Evolutionary conservation across 2,113 vertebrate species (phyloP).

Genomic region (Acrocephalus arundinaceus): DNA sequence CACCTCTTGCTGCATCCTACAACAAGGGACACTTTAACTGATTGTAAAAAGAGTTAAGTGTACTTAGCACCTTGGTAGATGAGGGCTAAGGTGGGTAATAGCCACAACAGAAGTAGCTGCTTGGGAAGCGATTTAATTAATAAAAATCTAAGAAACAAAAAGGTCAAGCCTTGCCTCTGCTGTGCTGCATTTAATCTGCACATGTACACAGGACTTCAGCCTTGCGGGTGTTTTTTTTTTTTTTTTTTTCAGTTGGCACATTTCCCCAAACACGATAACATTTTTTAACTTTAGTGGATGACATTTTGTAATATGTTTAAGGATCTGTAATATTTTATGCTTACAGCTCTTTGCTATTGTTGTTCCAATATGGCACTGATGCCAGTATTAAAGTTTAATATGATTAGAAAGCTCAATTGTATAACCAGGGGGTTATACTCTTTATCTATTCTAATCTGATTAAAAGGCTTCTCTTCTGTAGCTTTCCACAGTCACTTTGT

Average conservation of each 20-base stretch:
- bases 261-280: not conserved
- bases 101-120: not conserved
- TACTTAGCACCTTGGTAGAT: not conserved
- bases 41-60: not conserved
- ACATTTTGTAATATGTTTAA: conserved; percentile 64
- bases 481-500: conserved; percentile 44
- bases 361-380: conserved; percentile 57
- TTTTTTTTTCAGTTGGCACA: not conserved
- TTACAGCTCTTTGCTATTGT: conserved; percentile 51
- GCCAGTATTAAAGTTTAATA: conserved; percentile 56
- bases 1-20: not conserved
- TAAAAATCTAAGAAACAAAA: conserved; percentile 28
- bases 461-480: conserved; percentile 58
- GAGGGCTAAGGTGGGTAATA: not conserved
- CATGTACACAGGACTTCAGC: not conserved
- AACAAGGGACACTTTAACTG: not conserved
- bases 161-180: conserved; percentile 35
- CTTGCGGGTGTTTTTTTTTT: not conserved
- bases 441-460: conserved; percentile 68
- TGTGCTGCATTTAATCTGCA: conserved; percentile 12
- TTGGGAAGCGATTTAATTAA: conserved; percentile 28
- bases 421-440: conserved; percentile 56
- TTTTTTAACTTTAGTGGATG: conserved; percentile 46
- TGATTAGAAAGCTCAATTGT: conserved; percentile 67
- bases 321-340: conserved; percentile 53